Percentiles rank a stretch among this genome's conserved stretches.
phyloP scores from a whole-genome alignment of 2,888 invertebrate species.

The Cephus runcator region DNA sequence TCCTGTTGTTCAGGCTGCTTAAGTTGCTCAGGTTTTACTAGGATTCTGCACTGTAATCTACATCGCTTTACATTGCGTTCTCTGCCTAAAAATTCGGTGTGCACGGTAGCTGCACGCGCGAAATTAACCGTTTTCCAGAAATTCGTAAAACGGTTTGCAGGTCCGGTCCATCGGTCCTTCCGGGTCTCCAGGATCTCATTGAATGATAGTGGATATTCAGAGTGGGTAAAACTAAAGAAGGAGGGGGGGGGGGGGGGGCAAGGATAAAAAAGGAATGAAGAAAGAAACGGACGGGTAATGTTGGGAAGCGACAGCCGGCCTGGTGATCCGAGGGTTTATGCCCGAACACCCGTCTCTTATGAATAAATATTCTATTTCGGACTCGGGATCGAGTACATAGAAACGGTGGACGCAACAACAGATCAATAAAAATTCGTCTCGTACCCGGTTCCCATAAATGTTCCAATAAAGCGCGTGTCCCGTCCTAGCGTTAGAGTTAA shows the following conservation, averaged over 20 bases:
- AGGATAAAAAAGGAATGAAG: constrained; percentile 21
- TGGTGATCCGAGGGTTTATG: constrained; percentile 50
- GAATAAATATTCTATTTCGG: constrained; percentile 58
- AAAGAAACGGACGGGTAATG: constrained; percentile 20
- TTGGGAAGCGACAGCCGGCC: constrained; percentile 47
- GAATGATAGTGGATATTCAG: neutral
- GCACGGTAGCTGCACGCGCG: neutral
- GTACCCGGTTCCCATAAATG: constrained; percentile 51
- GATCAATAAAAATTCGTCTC: constrained; percentile 59
- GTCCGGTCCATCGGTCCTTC: neutral
- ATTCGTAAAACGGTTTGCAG: neutral
- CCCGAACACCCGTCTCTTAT: constrained; percentile 38
- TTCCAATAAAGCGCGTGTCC: constrained; percentile 44
- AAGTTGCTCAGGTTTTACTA: neutral
- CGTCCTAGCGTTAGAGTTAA: neutral
- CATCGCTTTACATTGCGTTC: neutral
- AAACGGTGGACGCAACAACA: constrained; percentile 44
- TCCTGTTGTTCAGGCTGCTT: neutral
- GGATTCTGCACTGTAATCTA: neutral
- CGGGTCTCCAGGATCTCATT: neutral
- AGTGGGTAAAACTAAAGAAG: constrained; percentile 3
- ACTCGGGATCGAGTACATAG: constrained; percentile 36
- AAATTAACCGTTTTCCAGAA: neutral
- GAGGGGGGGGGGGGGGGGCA: constrained; percentile 8
- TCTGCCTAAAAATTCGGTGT: neutral